Evolutionary conservation across 2,113 vertebrate genomes (phyloP).

Genomic region (Speoplatyrhinus poulsoni): DNA sequence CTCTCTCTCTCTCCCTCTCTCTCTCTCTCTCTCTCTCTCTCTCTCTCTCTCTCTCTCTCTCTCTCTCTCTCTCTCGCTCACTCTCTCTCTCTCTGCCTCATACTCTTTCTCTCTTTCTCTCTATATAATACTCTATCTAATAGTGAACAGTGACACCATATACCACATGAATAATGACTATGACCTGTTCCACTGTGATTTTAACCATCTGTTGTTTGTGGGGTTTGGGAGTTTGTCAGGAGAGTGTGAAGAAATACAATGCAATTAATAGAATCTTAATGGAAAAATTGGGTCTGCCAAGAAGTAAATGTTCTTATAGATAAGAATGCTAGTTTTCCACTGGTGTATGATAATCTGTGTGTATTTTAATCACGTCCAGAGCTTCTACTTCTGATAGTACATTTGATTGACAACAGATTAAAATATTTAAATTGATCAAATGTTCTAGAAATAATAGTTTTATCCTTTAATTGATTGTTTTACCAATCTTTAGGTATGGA

Average conservation of each 20-base stretch:
- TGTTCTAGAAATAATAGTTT: no score
- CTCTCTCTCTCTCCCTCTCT: no score
- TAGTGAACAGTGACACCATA: not conserved
- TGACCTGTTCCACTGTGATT: conserved; percentile 14
- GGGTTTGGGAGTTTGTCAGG: not conserved
- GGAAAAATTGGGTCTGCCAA: not conserved
- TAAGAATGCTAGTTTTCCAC: not conserved
- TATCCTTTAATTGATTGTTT: no score
- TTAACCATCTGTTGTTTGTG: conserved; percentile 24
- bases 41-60: not conserved
- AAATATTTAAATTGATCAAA: no score
- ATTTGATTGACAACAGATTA: no score
- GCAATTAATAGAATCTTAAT: no score
- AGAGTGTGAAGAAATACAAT: conserved; percentile 1
- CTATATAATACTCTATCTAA: no score
- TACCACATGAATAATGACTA: conserved; percentile 2
- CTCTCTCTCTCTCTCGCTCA: no score
- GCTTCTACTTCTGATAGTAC: no score
- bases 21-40: not conserved
- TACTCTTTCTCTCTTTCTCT: not conserved
- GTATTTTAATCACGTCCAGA: no score
- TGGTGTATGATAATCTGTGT: not conserved
- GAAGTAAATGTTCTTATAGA: not conserved
- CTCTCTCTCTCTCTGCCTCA: no score
- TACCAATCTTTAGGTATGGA: no score